Evolutionary conservation across 2,113 vertebrate species (phyloP), one percentile per base, ranked within the genome.

Genomic region (Centrocercus urophasianus): DNA sequence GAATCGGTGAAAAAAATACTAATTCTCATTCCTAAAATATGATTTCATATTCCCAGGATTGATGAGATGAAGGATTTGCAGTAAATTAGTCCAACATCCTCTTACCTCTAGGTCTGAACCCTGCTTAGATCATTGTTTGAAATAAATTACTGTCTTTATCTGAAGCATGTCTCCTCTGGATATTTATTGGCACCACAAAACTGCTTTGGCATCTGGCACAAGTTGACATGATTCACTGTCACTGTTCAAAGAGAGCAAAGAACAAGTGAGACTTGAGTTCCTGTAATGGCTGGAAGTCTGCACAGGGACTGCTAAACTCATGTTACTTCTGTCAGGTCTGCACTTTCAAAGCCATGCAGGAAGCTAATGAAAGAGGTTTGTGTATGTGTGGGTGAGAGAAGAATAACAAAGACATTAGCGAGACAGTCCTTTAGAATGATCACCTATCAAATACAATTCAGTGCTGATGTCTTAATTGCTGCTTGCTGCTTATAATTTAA

Each of bases 171-270:
- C 40, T 70, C 57, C 82, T 78, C 66, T 61, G 94, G 77, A 34
- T 78, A 91, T 88, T 91, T 89, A 86, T n/a, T 93, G 85, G 75
- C 60, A 72, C 89, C 52, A 69, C 32, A 64, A 80, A 93, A 74
- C 56, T 25, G 56, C 89, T 91, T 90, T 78, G 85, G 43, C 85
- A 81, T 61, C 71, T 93, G 75, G 85, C 57, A 91, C 52, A 52
- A 83, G 60, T 25, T 92, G 90, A 78, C 84, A 42, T 93, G 87
- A 95, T 91, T 91, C 83, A 92, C 77, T 71, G 67, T 83, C 72
- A 6, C n/a, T 65, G 34, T 56, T 91, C 24, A 63, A 40, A 85
- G 74, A 81, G 56, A 88, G n/a, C 24, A 57, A 81, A 27, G 72
- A 42, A 64, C 32, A 24, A 83, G 82, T 24, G 22, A 67, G 42